Evolutionary conservation across 2,113 vertebrate species (phyloP).

Genomic region (Myocastor coypus): DNA sequence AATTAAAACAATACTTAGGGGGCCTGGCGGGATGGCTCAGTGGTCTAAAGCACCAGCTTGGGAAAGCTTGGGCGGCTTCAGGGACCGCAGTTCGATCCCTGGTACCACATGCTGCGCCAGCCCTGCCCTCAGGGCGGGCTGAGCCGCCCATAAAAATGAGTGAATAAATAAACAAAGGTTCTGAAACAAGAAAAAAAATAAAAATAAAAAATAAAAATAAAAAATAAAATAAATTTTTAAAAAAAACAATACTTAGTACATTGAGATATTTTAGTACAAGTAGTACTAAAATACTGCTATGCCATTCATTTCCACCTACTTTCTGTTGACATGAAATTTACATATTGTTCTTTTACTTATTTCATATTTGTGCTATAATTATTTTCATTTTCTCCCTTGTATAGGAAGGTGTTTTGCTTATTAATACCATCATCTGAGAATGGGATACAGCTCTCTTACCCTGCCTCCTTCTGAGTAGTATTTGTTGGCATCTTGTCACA

Average conservation of each 20-base stretch:
- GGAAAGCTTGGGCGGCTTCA: no score
- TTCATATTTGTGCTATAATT: background rate
- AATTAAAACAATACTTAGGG: background rate
- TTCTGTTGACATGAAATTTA: background rate
- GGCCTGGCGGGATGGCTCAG: no score
- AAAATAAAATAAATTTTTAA: no score
- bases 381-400: background rate
- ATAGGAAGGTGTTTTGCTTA: constrained; percentile 5
- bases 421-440: background rate
- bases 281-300: background rate
- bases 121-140: no score
- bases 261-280: background rate
- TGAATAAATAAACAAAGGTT: no score
- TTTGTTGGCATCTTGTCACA: background rate
- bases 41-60: no score
- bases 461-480: background rate
- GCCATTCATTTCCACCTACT: background rate
- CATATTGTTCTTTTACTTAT: background rate
- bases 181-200: no score
- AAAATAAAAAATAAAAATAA: no score
- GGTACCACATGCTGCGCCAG: no score
- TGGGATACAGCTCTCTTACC: background rate
- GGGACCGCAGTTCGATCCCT: no score
- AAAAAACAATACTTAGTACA: background rate
- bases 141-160: no score